These are phyloP conservation scores for Tetranychus piercei DNA, from an alignment of 2,888 invertebrate species.

Conservation along the genomic window DNA sequence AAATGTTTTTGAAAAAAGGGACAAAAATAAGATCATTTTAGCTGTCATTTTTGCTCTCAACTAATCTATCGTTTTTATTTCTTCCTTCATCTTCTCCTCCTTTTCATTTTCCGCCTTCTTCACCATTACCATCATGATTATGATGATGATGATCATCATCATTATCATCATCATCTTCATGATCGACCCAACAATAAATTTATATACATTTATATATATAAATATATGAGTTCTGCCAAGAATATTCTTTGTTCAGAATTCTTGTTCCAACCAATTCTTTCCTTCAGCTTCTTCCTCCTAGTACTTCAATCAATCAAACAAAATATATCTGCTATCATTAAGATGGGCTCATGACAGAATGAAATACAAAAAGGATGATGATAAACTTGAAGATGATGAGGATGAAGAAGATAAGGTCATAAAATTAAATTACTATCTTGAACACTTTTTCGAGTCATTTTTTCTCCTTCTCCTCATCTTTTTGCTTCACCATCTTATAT, in stretches of 20 bases:
- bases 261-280: not conserved
- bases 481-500: too few relatives aligned
- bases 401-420: not conserved
- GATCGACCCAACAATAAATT: not conserved
- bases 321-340: not conserved
- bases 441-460: not conserved
- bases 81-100: not conserved
- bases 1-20: not conserved
- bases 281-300: not conserved
- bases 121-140: not conserved
- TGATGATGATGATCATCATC: not conserved
- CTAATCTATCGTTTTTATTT: not conserved
- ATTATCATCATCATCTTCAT: too few relatives aligned
- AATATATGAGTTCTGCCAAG: not conserved
- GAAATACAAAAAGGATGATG: not conserved
- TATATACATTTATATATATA: not conserved
- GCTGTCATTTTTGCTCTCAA: not conserved
- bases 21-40: not conserved
- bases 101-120: not conserved
- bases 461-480: too few relatives aligned
- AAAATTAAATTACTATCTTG: constrained; percentile 1
- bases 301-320: not conserved
- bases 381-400: not conserved
- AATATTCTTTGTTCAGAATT: constrained; percentile 1
- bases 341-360: not conserved